These are phyloP conservation scores for Acanthurus leucopareius DNA, from an alignment of 2,797 vertebrate species.

Conservation along the genomic window DNA sequence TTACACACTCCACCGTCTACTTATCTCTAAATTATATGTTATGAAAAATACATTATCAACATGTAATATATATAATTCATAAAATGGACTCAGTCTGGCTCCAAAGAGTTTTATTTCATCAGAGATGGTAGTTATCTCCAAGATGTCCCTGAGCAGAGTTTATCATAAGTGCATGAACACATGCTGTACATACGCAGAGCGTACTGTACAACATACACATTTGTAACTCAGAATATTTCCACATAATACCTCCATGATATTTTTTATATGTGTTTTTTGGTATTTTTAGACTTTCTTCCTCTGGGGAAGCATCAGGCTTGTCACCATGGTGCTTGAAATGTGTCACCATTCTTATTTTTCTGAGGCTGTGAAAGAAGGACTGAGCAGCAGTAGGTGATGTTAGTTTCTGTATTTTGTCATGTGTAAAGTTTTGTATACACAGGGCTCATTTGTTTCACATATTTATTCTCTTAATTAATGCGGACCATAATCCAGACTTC, in stretches of 20 bases:
- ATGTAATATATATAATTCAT: conserved; percentile 65
- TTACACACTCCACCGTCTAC: conserved; percentile 18
- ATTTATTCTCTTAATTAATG: conserved; percentile 2
- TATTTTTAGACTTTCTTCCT: conserved; percentile 59
- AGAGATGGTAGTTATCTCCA: conserved; percentile 10
- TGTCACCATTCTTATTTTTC: conserved; percentile 51
- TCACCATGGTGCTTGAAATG: conserved; percentile 48
- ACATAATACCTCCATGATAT: conserved; percentile 15
- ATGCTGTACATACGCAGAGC: neutral
- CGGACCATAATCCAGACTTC: neutral
- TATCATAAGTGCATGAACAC: conserved; percentile 7
- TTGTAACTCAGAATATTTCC: conserved; percentile 32
- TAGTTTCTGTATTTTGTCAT: conserved; percentile 28
- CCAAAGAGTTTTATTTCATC: conserved; percentile 40
- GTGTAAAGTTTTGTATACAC: conserved; percentile 3
- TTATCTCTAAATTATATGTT: conserved; percentile 65
- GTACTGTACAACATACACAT: conserved; percentile 1
- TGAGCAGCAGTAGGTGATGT: conserved; percentile 42
- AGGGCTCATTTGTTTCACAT: conserved; percentile 6
- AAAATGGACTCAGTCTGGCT: conserved; percentile 39
- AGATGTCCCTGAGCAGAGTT: conserved; percentile 33
- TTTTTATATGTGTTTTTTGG: conserved; percentile 5
- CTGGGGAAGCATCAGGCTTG: conserved; percentile 42
- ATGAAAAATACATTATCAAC: conserved; percentile 59
- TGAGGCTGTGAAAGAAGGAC: conserved; percentile 36